Base-by-base conservation (phyloP, 53 echinoderm and acorn worm genomes). In the Echinarachnius parma region DNA sequence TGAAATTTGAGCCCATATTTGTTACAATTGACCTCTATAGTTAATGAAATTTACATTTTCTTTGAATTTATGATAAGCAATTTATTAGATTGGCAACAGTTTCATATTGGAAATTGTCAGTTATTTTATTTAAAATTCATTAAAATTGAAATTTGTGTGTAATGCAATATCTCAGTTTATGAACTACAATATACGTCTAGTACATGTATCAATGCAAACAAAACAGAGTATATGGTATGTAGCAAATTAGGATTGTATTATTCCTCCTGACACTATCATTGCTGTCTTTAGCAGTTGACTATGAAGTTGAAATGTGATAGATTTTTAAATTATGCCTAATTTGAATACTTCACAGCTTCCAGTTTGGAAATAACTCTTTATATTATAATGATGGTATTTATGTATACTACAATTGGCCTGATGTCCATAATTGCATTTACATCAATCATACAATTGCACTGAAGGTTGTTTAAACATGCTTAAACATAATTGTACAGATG, bases 121-220 rank as follows among this genome's bases (percentile, higher is more conserved):
- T 50, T 50, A 50, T 50, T 50, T 50, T 50, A 50, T 50, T 50
- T 50, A 50, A n/a, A 50, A 50, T 50, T 50, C 20, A 50, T 50
- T 5, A 50, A 50, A 50, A 19, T 20, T 3, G 21, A 22, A 50
- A 50, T 50, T 50, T 46, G 21, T 50, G 52, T 50, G 52, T 50
- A 19, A 20, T 50, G 52, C 52, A 50, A 50, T 50, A 50, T 50
- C 52, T 50, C 52, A 50, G 52, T 50, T 50, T 50, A 50, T 1
- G 52, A 20, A 50, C 21, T 50, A 50, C 52, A 50, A 50, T 50
- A 50, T 9, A 50, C 24, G 20, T 19, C 5, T 50, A 3, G 20
- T 25, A 50, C 21, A 50, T 25, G n/a, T n/a, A n/a, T n/a, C n/a
- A n/a, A n/a, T n/a, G n/a, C n/a, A n/a, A n/a, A n/a, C n/a, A n/a